Base-by-base conservation (phyloP, 2,888 invertebrate species). In the Drosophila engyochracea region DNA sequence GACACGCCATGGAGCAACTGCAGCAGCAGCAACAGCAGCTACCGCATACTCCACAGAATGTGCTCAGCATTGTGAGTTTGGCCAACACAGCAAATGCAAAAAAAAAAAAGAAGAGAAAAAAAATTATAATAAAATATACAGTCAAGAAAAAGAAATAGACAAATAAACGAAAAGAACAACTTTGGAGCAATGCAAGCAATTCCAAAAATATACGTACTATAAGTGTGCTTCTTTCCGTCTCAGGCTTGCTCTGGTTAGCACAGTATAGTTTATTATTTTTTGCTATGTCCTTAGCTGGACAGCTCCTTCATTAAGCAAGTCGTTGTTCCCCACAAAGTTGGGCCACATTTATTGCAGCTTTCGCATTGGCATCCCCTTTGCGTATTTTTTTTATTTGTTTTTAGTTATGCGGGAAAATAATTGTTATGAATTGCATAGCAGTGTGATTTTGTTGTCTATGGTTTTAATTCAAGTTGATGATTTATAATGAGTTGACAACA, bases 31-130 rank as follows among this genome's bases (percentile, higher is more conserved):
- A 82, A 69, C 85, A 88, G 39, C 87, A 83, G 14, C 72, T 73
- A 37, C 77, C 74, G 74, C 83, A 81, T 79, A 90, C 79, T 68
- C 87, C 83, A 76, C 90, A 83, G 73, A 89, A 90, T 84, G 91
- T 92, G 91, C 92, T 92, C 89, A 93, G 92, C 92, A 93, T 93
- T 92, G 93, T 93, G 93, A 93, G 93, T 93, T 85, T 81, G 70
- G 73, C 72, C 82, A 69, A 76, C 71, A 58, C 72, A 73, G 72
- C 70, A 82, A 73, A 62, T 77, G 69, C 73, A 62, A 35, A 55
- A 14, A 35, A 52, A 55, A 14, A 30, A 70, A 57, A 16, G 70
- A 78, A 58, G 25, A 54, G 14, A 5, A 57, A 70, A 55, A 72
- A 82, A 85, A 89, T 85, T 87, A 90, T 77, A 85, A 85, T 90